Evolutionary conservation across 2,888 invertebrate species (phyloP), one percentile per base, ranked within the genome.

Genomic region (Biston betularia): DNA sequence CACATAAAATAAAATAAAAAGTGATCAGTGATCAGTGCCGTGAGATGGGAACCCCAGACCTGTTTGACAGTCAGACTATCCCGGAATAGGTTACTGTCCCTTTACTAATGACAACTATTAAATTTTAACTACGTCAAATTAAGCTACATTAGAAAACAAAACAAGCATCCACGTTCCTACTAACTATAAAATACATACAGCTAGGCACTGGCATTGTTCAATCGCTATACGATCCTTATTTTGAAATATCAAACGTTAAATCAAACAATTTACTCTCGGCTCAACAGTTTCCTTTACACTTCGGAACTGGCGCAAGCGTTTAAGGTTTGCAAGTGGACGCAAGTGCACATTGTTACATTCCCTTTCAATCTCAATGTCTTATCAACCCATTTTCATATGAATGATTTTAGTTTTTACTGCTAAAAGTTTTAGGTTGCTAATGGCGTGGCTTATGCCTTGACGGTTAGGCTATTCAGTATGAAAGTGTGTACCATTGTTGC

Each of bases 221-320:
- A 65, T 52, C 55, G 63, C 70, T 64, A 71, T 62, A 35, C 48
- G 53, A 62, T 66, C 48, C 40, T 12, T 24, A 59, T 68, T 63
- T 40, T 63, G 50, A 59, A 68, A 68, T 46, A 55, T 58, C 57
- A 66, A 63, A 55, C 67, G 46, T 49, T 63, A 68, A 63, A 68
- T 68, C 67, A 68, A 59, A 68, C 59, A 68, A 68, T 68, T 59
- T 63, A 68, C 63, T 49, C 46, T 65, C 69, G 53, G 75, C 81
- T 86, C 86, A 80, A 79, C 72, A 75, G 79, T 78, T 83, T 82
- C 83, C 84, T 85, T 85, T 84, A 82, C 81, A 83, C 82, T 82
- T 86, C 80, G 81, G 80, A 89, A 87, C 90, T 89, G 85, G 87
- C 89, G 86, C 88, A 89, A 88, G 85, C 86, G 84, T 89, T 89